Conservation (phyloP, 1,140 invertebrate species). For the Hylaeus anthracinus region DNA sequence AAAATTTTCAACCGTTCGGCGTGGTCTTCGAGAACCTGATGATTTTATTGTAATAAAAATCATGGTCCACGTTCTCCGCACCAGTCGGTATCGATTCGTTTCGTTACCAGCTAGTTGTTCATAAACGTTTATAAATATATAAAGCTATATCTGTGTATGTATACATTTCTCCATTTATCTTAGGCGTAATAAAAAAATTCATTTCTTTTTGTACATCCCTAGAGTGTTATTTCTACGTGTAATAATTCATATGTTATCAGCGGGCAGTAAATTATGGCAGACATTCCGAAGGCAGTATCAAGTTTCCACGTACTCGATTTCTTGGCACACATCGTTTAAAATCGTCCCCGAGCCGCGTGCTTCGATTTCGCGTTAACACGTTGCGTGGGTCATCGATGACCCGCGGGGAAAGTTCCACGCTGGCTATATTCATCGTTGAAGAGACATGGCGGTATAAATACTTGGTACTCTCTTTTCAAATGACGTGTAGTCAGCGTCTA, state of each 20-base stretch:
- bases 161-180: conserved; percentile 43
- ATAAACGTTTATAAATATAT: conserved; percentile 60
- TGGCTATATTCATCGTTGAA: no score
- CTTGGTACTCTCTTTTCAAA: no score
- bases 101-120: conserved; percentile 11
- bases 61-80: not conserved
- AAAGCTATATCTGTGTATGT: conserved; percentile 55
- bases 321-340: not conserved
- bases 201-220: conserved; percentile 63
- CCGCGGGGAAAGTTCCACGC: no score
- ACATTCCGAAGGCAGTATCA: conserved; percentile 26
- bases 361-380: no score
- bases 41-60: not conserved
- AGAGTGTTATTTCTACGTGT: conserved; percentile 50
- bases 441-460: no score
- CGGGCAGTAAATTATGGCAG: conserved; percentile 33
- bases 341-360: not conserved
- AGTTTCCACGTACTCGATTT: not conserved
- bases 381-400: no score
- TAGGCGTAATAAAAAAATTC: conserved; percentile 51
- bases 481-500: no score
- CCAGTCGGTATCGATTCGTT: not conserved
- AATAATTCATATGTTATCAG: not conserved
- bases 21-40: not conserved
- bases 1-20: not conserved